phyloP scores from a whole-genome alignment of 2,888 invertebrate species.

The Electrophaes corylata region DNA sequence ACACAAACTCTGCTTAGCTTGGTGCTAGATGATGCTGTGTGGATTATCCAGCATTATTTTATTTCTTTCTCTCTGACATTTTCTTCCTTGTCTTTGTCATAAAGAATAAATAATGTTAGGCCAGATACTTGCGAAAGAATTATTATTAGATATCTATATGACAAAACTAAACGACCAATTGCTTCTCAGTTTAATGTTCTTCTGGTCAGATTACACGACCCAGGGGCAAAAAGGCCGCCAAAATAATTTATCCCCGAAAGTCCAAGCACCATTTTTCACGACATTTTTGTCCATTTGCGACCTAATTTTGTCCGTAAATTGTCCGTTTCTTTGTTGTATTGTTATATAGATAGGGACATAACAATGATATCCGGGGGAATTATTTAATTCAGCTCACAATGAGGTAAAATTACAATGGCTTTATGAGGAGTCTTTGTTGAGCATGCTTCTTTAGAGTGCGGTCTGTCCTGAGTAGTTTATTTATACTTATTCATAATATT shows the following conservation, averaged over 20 bases:
- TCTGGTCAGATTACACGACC: conserved; percentile 1
- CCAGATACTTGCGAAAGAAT: too few species aligned
- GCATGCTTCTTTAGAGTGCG: conserved; percentile 5
- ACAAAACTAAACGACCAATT: neutral
- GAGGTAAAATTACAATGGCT: too few species aligned
- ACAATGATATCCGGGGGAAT: conserved; percentile 33
- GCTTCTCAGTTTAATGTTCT: neutral
- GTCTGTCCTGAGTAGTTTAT: neutral
- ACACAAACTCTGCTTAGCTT: too few species aligned
- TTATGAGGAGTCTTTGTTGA: conserved; percentile 19
- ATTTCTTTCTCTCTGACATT: too few species aligned
- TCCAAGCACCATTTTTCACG: conserved; percentile 22
- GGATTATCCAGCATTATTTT: too few species aligned
- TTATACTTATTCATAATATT: too few species aligned
- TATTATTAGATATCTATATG: neutral
- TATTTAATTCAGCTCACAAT: conserved; percentile 28
- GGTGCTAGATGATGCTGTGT: too few species aligned
- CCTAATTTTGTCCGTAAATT: conserved; percentile 45
- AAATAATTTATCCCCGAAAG: conserved; percentile 15
- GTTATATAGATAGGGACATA: conserved; percentile 43
- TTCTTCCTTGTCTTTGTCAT: too few species aligned
- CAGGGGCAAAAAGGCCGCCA: conserved; percentile 8
- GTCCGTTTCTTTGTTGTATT: conserved; percentile 50
- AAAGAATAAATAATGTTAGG: neutral
- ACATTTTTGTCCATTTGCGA: conserved; percentile 36